These are phyloP conservation scores for Esox niger DNA, from an alignment of 2,113 vertebrate genomes.

Conservation along the genomic window DNA sequence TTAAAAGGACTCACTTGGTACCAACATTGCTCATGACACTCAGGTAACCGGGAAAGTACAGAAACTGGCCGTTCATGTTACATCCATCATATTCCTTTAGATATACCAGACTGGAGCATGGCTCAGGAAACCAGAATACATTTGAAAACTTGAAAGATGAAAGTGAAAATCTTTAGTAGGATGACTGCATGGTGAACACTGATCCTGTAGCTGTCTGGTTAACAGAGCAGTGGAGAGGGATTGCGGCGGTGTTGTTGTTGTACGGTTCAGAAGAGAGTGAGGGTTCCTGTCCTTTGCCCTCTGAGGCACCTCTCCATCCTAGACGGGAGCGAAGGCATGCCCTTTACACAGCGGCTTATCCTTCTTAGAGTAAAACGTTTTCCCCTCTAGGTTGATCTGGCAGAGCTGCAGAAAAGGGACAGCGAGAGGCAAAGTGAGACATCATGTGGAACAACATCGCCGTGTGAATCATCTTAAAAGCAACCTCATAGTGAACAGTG, in stretches of 20 bases:
- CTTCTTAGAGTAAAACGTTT: constrained; percentile 99
- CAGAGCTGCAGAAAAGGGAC: constrained; percentile 78
- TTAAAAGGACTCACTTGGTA: constrained; percentile 42
- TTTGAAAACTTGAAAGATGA: not conserved
- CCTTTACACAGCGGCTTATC: constrained; percentile 99
- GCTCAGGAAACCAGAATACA: constrained; percentile 34
- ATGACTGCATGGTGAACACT: too few relatives aligned
- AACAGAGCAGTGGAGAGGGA: constrained; percentile 15
- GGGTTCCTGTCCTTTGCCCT: constrained; percentile 20
- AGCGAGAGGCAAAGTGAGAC: constrained; percentile 11
- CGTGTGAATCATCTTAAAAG: constrained; percentile 40
- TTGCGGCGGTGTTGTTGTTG: constrained; percentile 5
- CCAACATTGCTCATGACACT: constrained; percentile 11
- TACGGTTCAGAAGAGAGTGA: constrained; percentile 16
- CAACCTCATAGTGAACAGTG: constrained; percentile 25
- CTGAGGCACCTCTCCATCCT: constrained; percentile 48
- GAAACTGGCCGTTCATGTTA: constrained; percentile 28
- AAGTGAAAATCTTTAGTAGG: too few relatives aligned
- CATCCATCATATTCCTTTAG: not conserved
- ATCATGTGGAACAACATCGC: constrained; percentile 39
- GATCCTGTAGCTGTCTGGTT: constrained; percentile 40
- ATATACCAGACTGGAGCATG: not conserved
- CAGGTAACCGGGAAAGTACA: constrained; percentile 1
- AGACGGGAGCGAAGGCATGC: constrained; percentile 95
- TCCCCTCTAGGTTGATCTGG: constrained; percentile 98